phyloP scores from a whole-genome alignment of 2,797 vertebrate genomes.

The Mus caroli region DNA sequence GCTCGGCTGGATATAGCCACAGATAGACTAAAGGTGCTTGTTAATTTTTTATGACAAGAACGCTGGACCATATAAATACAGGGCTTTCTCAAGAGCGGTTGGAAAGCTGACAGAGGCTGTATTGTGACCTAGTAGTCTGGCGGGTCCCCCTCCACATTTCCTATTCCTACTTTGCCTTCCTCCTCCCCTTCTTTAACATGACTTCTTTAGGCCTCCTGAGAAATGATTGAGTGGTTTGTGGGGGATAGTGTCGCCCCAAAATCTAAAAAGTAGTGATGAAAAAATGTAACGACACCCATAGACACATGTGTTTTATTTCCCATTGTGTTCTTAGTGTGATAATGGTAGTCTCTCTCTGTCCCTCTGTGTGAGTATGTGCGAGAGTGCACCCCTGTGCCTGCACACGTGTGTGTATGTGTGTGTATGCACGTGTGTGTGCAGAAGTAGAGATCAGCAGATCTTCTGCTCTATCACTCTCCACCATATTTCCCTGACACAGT shows the following conservation, averaged over 20 bases:
- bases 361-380: too few relatives aligned
- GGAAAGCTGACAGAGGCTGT: not conserved
- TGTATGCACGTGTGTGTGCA: not conserved
- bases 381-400: too few relatives aligned
- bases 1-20: not conserved
- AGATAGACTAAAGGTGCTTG: not conserved
- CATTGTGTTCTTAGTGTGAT: not conserved
- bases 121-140: not conserved
- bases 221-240: not conserved
- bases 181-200: not conserved
- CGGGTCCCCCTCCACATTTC: not conserved
- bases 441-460: too few relatives aligned
- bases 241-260: not conserved
- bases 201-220: not conserved
- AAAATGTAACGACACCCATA: not conserved
- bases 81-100: not conserved
- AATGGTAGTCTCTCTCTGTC: not conserved
- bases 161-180: not conserved
- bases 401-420: not conserved
- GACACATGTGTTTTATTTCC: not conserved
- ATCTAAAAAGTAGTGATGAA: not conserved
- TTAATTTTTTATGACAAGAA: conserved; percentile 54
- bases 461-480: too few relatives aligned
- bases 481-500: not conserved
- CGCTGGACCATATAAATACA: not conserved